Base-by-base conservation (phyloP, 2,888 invertebrate genomes). In the Achlya flavicornis region DNA sequence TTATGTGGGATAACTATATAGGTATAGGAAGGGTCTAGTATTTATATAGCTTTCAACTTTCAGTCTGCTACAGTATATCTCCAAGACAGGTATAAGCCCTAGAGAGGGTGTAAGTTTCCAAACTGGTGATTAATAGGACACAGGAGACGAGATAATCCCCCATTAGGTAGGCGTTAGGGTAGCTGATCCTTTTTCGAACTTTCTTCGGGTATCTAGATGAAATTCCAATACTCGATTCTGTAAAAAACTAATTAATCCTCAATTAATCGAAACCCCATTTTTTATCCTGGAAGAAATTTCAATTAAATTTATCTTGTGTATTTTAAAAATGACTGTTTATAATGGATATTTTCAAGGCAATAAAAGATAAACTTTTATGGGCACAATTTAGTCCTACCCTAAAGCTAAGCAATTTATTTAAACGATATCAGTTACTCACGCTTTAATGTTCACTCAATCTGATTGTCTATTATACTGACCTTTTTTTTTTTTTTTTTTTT, bases 101-200 rank as follows among this genome's bases (percentile, higher is more conserved):
- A 32, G 74, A 71, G 79, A 73, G 75, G 75, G 80, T 79, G 77
- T 79, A 79, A 80, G 80, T 83, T 85, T 79, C 77, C 76, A 76
- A 83, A 79, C 77, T 78, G 70, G 74, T 86, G 81, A 87, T 88
- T 87, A 85, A 88, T 88, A 78, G 79, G 71, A 72, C 73, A 69
- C 77, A 72, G 74, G 74, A 81, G 81, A 77, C 74, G 74, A 73
- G 75, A 78, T 83, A 78, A 80, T 83, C 78, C 73, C 72, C 72
- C 63, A 66, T 72, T 68, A 67, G 66, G 65, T 61, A 63, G 66
- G 58, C 57, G 57, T 64, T 63, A 69, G 68, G 64, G 64, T 64
- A 66, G 64, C 65, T 62, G 69, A 69, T 75, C 73, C 62, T 58
- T 66, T 75, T 76, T 69, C 70, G 64, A 76, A 74, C 74, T 70